These are phyloP conservation scores for Musca domestica DNA, from an alignment of 1,140 invertebrate genomes.

Conservation along the genomic window DNA sequence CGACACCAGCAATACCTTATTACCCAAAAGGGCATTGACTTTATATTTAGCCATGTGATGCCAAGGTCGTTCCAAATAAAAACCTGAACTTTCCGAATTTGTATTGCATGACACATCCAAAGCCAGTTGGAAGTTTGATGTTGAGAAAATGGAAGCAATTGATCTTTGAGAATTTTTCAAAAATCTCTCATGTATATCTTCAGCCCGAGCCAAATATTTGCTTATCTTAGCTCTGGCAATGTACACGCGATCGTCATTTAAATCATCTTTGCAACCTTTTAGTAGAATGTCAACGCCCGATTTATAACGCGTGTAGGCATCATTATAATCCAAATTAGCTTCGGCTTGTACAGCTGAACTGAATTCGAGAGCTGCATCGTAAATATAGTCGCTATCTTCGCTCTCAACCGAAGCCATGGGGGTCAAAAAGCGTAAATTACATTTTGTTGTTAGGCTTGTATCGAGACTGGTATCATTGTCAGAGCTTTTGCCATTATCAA, in stretches of 20 bases:
- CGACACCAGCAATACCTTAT: constrained; percentile 55
- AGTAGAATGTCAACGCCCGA: constrained; percentile 55
- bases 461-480: neutral
- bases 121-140: constrained; percentile 42
- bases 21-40: constrained; percentile 52
- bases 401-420: constrained; percentile 51
- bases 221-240: constrained; percentile 52
- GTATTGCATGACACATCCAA: constrained; percentile 37
- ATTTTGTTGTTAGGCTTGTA: neutral
- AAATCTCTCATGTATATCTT: constrained; percentile 53
- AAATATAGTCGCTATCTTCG: constrained; percentile 52
- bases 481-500: constrained; percentile 1
- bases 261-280: constrained; percentile 49
- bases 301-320: constrained; percentile 55
- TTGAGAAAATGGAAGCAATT: neutral
- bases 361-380: constrained; percentile 51
- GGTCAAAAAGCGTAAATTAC: constrained; percentile 35
- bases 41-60: constrained; percentile 57
- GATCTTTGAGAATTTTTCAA: constrained; percentile 5
- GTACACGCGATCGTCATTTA: constrained; percentile 44
- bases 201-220: constrained; percentile 52
- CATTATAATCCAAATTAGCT: constrained; percentile 53
- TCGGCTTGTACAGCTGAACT: constrained; percentile 51
- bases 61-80: constrained; percentile 44
- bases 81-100: constrained; percentile 15